phyloP scores from a whole-genome alignment of 53 echinoderm and acorn worm genomes.

The Hippasteria phrygiana region DNA sequence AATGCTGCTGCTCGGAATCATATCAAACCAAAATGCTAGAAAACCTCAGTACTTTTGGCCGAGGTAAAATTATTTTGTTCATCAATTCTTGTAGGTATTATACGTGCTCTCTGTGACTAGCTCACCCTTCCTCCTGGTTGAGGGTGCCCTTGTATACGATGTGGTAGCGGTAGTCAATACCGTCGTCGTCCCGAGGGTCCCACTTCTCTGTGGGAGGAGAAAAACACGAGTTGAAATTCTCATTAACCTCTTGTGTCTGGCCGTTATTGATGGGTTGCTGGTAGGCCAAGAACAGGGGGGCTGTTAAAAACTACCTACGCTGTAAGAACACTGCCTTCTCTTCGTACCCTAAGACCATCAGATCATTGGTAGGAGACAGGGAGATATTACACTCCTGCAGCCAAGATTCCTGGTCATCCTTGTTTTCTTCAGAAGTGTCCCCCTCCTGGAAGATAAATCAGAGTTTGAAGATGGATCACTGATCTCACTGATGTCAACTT shows the following conservation, averaged over 20 bases:
- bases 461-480: neutral
- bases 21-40: too few relatives aligned
- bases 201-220: conserved; percentile 83
- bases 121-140: conserved; percentile 96
- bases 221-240: too few relatives aligned
- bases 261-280: neutral
- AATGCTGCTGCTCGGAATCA: too few relatives aligned
- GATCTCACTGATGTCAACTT: too few relatives aligned
- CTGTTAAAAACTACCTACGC: conserved; percentile 59
- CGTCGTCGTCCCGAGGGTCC: conserved; percentile 91
- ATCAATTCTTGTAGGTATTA: too few relatives aligned
- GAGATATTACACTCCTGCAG: conserved; percentile 90
- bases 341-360: conserved; percentile 86
- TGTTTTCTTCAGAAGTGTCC: conserved; percentile 58
- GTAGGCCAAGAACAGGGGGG: neutral
- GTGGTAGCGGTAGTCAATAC: conserved; percentile 91
- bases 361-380: conserved; percentile 91
- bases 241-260: neutral
- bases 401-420: conserved; percentile 77
- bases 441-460: conserved; percentile 53
- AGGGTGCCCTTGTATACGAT: conserved; percentile 84
- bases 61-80: too few relatives aligned
- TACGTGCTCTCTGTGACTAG: neutral
- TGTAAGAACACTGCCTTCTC: conserved; percentile 97
- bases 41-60: too few relatives aligned